Evolutionary conservation across 2,797 vertebrate genomes (phyloP), one percentile per base, ranked within the genome.

Genomic region (Coilia nasus): DNA sequence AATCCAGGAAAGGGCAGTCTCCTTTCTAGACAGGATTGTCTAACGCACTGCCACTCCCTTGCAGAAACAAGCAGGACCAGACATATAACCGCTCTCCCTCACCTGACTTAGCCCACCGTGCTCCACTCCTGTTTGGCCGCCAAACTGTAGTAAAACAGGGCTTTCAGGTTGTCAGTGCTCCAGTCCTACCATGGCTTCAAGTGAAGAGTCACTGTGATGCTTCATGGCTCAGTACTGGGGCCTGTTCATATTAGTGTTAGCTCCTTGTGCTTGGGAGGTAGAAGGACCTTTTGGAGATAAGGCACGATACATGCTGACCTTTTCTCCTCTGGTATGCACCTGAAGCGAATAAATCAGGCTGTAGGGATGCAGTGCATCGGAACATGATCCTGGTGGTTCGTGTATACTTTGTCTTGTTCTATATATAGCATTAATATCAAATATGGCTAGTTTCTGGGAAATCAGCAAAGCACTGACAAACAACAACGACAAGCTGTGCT

Each of bases 131-230:
- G 92, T 91, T 93, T 92, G 92, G 91, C 92, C 90, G 90, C 88
- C 90, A 89, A 92, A 93, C 92, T 93, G 91, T 93, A 91, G 93
- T 92, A 67, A 89, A 90, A 91, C 90, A 89, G 88, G 87, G 91
- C 90, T 92, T 87, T 59, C 92, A 95, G 93, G 94, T 94, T 93
- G 90, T 93, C 92, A 91, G 91, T 81, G 88, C 80, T 46, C 28
- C 81, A 59, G 59, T 81, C 81, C 28, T 41, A 2, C 35, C 35
- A 62, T 80, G 80, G 83, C 83, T 86, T 84, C 62, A 87, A 88
- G 86, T 87, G 88, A 86, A 83, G 84, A 87, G 91, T 90, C 90
- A 92, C 89, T 15, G 25, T 6, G 64, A 91, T 87, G 92, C 82
- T 89, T 90, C 90, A 90, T 12, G 25, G 62, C 62, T 6, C 67